These are phyloP conservation scores for Diaprepes abbreviatus DNA, from an alignment of 2,888 invertebrate species.

Conservation along the genomic window DNA sequence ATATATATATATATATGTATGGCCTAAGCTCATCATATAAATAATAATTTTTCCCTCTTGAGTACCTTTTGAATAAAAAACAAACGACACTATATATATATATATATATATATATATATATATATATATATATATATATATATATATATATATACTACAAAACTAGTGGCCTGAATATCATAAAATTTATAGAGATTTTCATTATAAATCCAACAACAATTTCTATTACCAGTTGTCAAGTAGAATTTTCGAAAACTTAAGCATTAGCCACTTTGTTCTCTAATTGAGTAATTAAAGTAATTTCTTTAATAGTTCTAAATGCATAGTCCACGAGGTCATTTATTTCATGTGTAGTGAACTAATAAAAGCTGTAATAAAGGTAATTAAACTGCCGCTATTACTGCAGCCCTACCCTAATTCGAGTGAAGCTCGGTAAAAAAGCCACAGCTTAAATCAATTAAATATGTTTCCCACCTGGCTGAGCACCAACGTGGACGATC, in stretches of 20 bases:
- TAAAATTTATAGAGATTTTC: no score
- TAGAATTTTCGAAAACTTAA: background rate
- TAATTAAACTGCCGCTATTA: conserved; percentile 44
- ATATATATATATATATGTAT: no score
- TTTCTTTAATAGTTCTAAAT: conserved; percentile 38
- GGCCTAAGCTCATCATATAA: no score
- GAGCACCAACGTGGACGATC: conserved; percentile 43
- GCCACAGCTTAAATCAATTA: conserved; percentile 56
- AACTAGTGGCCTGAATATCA: no score
- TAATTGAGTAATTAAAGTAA: conserved; percentile 45
- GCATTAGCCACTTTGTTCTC: background rate
- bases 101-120: no score
- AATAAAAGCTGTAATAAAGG: conserved; percentile 44
- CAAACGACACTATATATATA: no score
- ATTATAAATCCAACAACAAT: no score
- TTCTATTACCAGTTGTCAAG: no score
- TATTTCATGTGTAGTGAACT: conserved; percentile 38
- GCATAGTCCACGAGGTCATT: conserved; percentile 20
- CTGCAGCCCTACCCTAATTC: conserved; percentile 31
- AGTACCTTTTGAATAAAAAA: no score
- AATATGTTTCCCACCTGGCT: conserved; percentile 54
- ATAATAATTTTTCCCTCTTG: no score
- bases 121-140: no score
- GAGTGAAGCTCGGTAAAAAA: conserved; percentile 32
- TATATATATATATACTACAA: no score